Conservation (phyloP, 92 coral and sea anemone species). For the Umimayanthus chanpuru region DNA sequence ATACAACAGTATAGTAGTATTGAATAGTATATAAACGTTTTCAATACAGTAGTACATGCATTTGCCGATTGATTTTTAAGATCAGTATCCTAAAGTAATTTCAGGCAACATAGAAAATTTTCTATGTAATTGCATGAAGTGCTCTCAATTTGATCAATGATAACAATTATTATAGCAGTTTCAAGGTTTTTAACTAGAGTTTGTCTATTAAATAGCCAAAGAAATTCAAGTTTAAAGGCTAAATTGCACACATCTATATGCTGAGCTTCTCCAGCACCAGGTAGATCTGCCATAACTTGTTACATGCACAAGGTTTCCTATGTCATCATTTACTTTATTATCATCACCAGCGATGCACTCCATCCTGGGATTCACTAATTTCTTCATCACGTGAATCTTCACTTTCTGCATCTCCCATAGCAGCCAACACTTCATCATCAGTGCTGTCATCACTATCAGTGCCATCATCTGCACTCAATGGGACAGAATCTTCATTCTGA, state of each 20-base stretch:
- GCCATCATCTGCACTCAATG: conserved; percentile 9
- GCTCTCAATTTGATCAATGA: neutral
- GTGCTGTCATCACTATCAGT: conserved; percentile 38
- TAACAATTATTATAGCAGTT: neutral
- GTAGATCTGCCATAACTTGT: conserved; percentile 47
- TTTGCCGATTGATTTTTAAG: neutral
- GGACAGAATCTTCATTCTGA: conserved; percentile 14
- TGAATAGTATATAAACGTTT: too few species aligned
- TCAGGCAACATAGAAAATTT: neutral
- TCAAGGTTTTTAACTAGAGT: neutral
- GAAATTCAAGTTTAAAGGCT: neutral
- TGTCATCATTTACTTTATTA: conserved; percentile 31
- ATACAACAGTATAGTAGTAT: too few species aligned
- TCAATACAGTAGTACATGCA: too few species aligned
- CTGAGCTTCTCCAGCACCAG: conserved; percentile 50
- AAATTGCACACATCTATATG: conserved; percentile 9
- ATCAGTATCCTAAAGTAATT: neutral
- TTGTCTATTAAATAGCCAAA: neutral
- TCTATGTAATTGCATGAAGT: neutral
- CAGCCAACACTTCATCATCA: conserved; percentile 46
- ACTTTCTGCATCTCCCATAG: conserved; percentile 27
- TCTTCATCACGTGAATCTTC: conserved; percentile 20
- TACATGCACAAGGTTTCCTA: conserved; percentile 43
- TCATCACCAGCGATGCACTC: conserved; percentile 18
- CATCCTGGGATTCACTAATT: conserved; percentile 7